These are phyloP conservation scores for Cyprinodon brontotheroides DNA, from an alignment of 2,113 vertebrate genomes.

Conservation along the genomic window DNA sequence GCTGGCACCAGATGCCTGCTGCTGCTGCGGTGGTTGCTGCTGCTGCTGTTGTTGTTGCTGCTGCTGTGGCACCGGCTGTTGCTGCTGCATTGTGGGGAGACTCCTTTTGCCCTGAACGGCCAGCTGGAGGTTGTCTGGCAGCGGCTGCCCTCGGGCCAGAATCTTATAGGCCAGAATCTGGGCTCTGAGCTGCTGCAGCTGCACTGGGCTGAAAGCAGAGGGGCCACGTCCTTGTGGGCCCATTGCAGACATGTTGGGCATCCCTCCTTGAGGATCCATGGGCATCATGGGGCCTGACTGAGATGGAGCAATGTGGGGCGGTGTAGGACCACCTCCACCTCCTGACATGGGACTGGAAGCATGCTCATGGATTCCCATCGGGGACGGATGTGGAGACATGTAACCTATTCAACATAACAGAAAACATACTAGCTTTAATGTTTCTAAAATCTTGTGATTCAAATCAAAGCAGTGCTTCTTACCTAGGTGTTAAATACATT, in stretches of 20 bases:
- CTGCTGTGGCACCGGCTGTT: slow-evolving; percentile 46
- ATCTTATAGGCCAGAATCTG: slow-evolving; percentile 99
- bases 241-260: slow-evolving; percentile 76
- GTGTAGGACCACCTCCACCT: slow-evolving; percentile 88
- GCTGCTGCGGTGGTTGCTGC: slow-evolving; percentile 61
- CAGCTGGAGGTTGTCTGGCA: slow-evolving; percentile 96
- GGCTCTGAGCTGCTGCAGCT: slow-evolving; percentile 96
- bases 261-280: slow-evolving; percentile 85
- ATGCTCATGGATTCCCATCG: slow-evolving; percentile 90
- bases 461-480: background rate
- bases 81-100: slow-evolving; percentile 93
- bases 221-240: slow-evolving; percentile 87
- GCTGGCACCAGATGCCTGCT: slow-evolving; percentile 76
- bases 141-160: slow-evolving; percentile 92
- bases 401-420: slow-evolving; percentile 81
- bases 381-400: slow-evolving; percentile 95
- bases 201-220: slow-evolving; percentile 93
- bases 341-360: slow-evolving; percentile 94
- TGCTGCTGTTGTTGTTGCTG: slow-evolving; percentile 78
- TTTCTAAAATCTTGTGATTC: background rate
- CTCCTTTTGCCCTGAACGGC: slow-evolving; percentile 97
- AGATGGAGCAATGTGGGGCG: slow-evolving; percentile 90
- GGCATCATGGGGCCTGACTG: slow-evolving; percentile 88
- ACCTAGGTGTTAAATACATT: no score
- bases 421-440: slow-evolving; percentile 4